A percentile compares a stretch with the other conserved stretches of the same genome.
Conservation (phyloP, 1,140 invertebrate species). For the Stegodyphus mimosarum region DNA sequence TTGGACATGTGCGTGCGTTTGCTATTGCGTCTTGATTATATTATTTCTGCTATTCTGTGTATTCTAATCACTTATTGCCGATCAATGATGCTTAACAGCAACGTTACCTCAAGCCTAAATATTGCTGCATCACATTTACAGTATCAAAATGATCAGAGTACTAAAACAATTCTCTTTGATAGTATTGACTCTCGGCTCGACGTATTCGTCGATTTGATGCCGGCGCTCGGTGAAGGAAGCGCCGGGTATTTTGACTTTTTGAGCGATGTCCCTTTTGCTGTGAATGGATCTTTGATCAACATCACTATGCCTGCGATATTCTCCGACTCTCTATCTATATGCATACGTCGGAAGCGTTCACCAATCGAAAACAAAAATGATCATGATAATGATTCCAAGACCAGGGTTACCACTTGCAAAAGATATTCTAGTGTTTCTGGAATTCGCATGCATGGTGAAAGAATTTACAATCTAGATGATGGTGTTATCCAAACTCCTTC, state of each 20-base stretch:
- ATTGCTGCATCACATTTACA: no score
- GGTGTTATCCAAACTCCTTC: slow-evolving; percentile 25
- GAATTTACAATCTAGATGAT: background rate
- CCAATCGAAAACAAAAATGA: background rate
- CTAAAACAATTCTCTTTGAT: background rate
- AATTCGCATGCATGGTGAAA: slow-evolving; percentile 7
- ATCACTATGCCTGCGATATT: background rate
- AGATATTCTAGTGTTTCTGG: background rate
- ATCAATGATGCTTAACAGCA: no score
- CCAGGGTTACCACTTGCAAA: slow-evolving; percentile 5
- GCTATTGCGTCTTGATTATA: background rate
- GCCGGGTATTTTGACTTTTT: background rate
- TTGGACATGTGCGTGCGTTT: slow-evolving; percentile 32
- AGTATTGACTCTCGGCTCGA: slow-evolving; percentile 2
- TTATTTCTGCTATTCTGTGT: no score
- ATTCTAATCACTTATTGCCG: no score
- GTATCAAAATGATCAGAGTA: no score
- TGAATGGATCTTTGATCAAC: background rate
- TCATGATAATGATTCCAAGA: background rate
- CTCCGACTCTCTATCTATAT: background rate
- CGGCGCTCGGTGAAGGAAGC: background rate
- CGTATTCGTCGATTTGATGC: slow-evolving; percentile 34
- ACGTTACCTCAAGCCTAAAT: no score
- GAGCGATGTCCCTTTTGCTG: background rate
- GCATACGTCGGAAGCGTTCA: background rate